Percentiles rank a stretch among this genome's conserved stretches.
These are phyloP conservation scores for Euplagia quadripunctaria DNA, from an alignment of 2,888 invertebrate genomes.

Conservation along the genomic window DNA sequence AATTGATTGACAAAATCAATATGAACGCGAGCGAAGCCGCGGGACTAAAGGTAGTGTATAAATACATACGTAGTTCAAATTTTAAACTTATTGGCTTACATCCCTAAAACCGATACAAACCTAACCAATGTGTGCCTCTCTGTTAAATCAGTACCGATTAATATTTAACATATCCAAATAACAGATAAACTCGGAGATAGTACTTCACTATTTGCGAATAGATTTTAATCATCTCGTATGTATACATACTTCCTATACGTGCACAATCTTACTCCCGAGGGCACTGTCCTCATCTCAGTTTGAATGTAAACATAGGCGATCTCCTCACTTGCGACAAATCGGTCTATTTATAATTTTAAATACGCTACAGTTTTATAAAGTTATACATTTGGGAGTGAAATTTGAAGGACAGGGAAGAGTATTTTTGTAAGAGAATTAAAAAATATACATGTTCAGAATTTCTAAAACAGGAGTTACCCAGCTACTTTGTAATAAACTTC, in stretches of 20 bases:
- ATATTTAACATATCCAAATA: conserved; percentile 2
- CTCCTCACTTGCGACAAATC: conserved; percentile 18
- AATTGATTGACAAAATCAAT: no score
- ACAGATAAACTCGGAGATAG: conserved; percentile 28
- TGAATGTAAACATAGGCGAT: conserved; percentile 30
- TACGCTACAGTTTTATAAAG: not conserved
- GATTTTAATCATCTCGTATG: conserved; percentile 50
- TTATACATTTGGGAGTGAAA: no score
- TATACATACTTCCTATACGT: conserved; percentile 19
- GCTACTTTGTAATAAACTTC: no score
- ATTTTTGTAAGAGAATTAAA: no score
- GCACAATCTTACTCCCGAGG: conserved; percentile 29
- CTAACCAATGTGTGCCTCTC: not conserved
- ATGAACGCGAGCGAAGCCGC: no score
- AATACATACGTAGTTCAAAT: not conserved
- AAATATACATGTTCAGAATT: no score
- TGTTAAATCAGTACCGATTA: not conserved
- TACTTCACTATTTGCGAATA: conserved; percentile 35
- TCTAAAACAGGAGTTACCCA: no score
- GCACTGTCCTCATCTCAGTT: conserved; percentile 26
- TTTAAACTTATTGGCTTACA: not conserved
- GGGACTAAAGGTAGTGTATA: no score
- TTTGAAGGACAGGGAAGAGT: no score
- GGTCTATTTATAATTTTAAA: not conserved
- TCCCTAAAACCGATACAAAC: not conserved